phyloP scores from a whole-genome alignment of 2,113 vertebrate species.

The Oncorhynchus mykiss region DNA sequence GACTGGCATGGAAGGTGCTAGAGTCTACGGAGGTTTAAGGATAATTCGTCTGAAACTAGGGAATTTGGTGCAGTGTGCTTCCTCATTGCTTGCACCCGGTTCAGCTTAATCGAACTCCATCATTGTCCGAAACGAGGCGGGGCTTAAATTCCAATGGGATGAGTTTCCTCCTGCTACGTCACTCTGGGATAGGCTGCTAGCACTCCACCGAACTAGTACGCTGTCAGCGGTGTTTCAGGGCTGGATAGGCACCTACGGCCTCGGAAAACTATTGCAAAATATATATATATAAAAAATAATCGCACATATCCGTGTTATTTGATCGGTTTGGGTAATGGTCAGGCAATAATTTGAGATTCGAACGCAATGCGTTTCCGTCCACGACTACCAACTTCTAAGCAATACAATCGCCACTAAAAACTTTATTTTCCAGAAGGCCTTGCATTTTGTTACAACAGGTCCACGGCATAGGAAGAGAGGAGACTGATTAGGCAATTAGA shows the following conservation, averaged over 20 bases:
- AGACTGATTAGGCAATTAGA: background rate
- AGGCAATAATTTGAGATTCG: background rate
- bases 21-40: too few relatives aligned
- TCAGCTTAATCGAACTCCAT: too few relatives aligned
- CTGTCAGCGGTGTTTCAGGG: constrained; percentile 44
- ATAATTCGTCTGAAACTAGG: too few relatives aligned
- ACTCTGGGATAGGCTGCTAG: constrained; percentile 66
- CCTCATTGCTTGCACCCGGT: too few relatives aligned
- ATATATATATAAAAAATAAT: background rate
- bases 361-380: background rate
- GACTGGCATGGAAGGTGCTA: too few relatives aligned
- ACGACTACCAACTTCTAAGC: constrained; percentile 51
- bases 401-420: constrained; percentile 59
- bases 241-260: constrained; percentile 20
- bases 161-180: constrained; percentile 65
- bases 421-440: constrained; percentile 61
- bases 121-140: constrained; percentile 43
- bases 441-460: constrained; percentile 70
- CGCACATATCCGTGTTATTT: background rate
- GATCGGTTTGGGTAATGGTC: background rate
- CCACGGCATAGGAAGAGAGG: constrained; percentile 18
- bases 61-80: too few relatives aligned
- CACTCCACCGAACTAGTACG: constrained; percentile 24
- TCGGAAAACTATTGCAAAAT: background rate
- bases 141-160: constrained; percentile 60